Evolutionary conservation across 2,888 invertebrate genomes (phyloP), one percentile per base, ranked within the genome.

Genomic region (Plutella xylostella): DNA sequence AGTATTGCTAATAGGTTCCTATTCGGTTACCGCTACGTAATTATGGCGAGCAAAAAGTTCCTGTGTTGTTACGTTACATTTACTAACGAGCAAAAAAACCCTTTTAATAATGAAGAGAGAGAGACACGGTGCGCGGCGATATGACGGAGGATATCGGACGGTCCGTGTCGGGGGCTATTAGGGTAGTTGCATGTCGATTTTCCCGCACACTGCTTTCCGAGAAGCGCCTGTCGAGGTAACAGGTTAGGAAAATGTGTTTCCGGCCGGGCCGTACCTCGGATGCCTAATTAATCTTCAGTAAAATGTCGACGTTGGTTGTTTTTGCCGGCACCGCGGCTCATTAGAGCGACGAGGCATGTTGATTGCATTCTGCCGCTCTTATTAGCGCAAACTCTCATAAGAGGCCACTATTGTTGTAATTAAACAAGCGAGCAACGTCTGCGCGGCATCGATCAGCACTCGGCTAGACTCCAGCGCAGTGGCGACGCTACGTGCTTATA

Each of bases 361-460:
- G 80, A 82, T 82, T 82, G 82, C 80, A 80, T 80, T 83, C 76
- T 80, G 77, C 72, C 75, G 79, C 71, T 75, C 80, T 82, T 83
- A 82, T 82, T 82, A 83, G 74, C 74, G 77, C 79, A 78, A 79
- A 79, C 73, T 79, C 82, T 82, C 80, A 80, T 82, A 82, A 83
- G 79, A 72, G 74, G 70, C 73, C 71, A 80, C 82, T 82, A 82
- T 82, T 83, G 82, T 83, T 82, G 78, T 80, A 82, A 83, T 82
- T 83, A 79, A 82, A 80, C 79, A 76, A 76, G 75, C 72, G n/a
- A 70, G 68, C 69, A 68, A 72, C 68, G 68, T 66, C 68, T 25
- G 37, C 44, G 20, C 28, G n/a, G 19, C 22, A 31, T 19, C 21
- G 28, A 21, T 35, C 34, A 38, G 46, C 35, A 46, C 42, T 38